Evolutionary conservation across 2,113 vertebrate genomes (phyloP), one percentile per base, ranked within the genome.

Genomic region (Stegastes partitus): DNA sequence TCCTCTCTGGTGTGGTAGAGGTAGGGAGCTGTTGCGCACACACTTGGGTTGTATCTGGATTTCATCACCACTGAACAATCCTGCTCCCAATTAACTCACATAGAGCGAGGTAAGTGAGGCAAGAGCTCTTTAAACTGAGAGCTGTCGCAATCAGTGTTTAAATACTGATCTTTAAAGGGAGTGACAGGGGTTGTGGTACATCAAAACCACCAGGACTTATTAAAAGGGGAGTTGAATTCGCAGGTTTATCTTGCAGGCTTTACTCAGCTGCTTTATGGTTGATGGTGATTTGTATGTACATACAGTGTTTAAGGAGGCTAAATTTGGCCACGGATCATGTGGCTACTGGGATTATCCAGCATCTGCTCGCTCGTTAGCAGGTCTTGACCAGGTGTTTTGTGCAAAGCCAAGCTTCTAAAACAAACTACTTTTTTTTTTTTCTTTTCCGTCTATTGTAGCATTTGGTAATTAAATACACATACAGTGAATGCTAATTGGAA

Each of bases 1-100:
- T 91, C 87, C 79, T 90, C 77, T 51, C 31, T 28, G 39, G 59
- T 81, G 71, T 87, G 84, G 74, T 66, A 71, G 74, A 89, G 74
- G 71, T 81, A 59, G 64, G 45, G 84, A 83, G 87, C 68, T 82
- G 69, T 79, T 84, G 37, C 79, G 55, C 77, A 56, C 68, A 76
- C 75, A 54, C 68, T n/a, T 21, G 75, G 59, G 77, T 89, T 92
- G 89, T 87, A 81, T 93, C 93, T 94, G 91, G 92, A 91, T 93
- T 93, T 92, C 93, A 93, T 94, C 93, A 92, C 82, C 82, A 55
- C 51, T 45, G 72, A 91, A 82, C 81, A 92, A 84, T 78, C 69
- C 89, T 89, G 89, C 87, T 89, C 83, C 85, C 84, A 87, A 90
- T 93, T 91, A 93, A 88, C 78, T 90, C 85, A 54, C 82, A 71